phyloP scores from a whole-genome alignment of 2,113 vertebrate genomes.

The Meriones unguiculatus region DNA sequence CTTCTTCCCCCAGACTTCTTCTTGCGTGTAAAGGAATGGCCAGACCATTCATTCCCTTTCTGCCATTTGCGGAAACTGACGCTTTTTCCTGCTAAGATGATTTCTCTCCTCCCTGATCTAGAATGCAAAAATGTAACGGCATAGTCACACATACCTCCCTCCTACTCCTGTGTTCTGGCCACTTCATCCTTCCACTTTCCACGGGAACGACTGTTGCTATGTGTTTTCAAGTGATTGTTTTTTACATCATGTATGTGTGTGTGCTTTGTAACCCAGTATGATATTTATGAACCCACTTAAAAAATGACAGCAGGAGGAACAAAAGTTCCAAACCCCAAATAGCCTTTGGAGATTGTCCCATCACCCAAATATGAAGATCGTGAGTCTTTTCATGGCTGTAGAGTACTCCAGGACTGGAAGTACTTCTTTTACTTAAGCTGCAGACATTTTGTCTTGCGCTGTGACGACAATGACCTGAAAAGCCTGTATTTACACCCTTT shows the following conservation, averaged over 20 bases:
- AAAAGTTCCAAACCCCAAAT: neutral
- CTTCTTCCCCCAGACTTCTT: conserved; percentile 10
- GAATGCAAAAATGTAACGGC: neutral
- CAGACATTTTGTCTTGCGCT: neutral
- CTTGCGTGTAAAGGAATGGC: neutral
- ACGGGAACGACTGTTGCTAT: rapidly evolving
- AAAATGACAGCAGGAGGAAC: neutral
- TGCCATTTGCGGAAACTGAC: neutral
- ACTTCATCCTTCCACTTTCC: neutral
- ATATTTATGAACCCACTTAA: conserved; percentile 5
- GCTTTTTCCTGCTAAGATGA: neutral
- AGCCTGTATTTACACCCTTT: neutral
- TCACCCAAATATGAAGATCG: neutral
- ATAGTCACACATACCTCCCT: rapidly evolving
- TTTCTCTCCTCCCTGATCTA: neutral
- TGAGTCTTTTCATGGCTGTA: neutral
- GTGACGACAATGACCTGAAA: neutral
- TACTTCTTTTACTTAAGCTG: neutral
- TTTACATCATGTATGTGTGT: neutral
- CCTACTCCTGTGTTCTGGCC: neutral
- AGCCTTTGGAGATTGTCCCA: neutral
- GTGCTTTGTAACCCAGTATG: neutral
- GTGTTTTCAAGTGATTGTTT: neutral
- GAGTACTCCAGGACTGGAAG: neutral
- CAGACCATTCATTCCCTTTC: neutral